Conservation (phyloP, 2,888 invertebrate genomes). For the Xestia ashworthii region DNA sequence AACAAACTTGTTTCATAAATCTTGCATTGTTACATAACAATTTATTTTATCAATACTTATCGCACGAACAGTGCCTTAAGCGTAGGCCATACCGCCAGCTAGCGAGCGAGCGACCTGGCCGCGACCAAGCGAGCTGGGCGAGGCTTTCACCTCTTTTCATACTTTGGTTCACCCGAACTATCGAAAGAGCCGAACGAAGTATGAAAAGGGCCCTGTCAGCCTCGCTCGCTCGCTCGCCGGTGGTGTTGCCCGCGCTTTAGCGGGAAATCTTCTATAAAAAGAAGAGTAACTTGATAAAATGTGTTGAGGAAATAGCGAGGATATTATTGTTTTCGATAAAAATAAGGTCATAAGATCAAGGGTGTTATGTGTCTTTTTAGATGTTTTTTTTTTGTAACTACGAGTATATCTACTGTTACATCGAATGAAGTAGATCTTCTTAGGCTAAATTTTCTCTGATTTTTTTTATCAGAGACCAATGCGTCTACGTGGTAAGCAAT, state of each 20-base stretch:
- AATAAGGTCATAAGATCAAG: constrained; percentile 8
- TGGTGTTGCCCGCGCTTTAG: too few relatives aligned
- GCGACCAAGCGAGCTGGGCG: too few relatives aligned
- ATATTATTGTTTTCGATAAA: constrained; percentile 11
- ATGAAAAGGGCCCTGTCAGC: too few relatives aligned
- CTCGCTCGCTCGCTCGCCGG: too few relatives aligned
- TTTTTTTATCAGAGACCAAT: not conserved
- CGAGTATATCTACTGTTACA: not conserved
- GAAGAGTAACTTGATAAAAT: not conserved
- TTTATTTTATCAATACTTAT: constrained; percentile 1
- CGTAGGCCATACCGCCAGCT: too few relatives aligned
- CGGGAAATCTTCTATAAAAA: not conserved
- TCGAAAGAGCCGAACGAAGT: too few relatives aligned
- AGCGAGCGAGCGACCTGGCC: too few relatives aligned
- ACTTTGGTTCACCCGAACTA: too few relatives aligned
- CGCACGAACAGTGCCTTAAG: too few relatives aligned
- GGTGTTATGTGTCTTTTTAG: not conserved
- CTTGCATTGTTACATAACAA: too few relatives aligned
- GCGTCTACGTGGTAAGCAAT: not conserved
- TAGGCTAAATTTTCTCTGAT: not conserved
- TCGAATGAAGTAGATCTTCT: not conserved
- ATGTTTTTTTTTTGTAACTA: not conserved
- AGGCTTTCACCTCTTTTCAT: too few relatives aligned
- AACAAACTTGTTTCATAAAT: not conserved
- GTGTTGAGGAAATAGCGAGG: constrained; percentile 5